phyloP scores from a whole-genome alignment of 2,113 vertebrate genomes.

The Halichoerus grypus region DNA sequence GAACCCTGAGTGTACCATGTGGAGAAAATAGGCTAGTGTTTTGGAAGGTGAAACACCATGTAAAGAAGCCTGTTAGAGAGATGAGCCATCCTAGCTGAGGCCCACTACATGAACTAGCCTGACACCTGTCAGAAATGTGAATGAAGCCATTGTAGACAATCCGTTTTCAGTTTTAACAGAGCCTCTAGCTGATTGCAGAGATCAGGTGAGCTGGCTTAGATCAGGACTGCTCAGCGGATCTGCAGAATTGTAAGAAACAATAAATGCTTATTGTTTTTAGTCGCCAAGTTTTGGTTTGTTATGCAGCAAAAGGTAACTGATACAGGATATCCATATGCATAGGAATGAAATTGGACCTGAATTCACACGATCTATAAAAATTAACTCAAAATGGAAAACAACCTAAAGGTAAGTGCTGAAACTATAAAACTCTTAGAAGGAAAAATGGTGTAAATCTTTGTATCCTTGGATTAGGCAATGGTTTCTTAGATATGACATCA shows the following conservation, averaged over 20 bases:
- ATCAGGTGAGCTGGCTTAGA: background rate
- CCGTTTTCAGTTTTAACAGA: background rate
- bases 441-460: background rate
- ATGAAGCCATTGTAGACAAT: background rate
- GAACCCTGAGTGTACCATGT: background rate
- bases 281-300: background rate
- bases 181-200: background rate
- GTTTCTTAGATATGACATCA: background rate
- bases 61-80: background rate
- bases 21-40: background rate
- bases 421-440: background rate
- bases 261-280: conserved; percentile 29
- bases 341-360: background rate
- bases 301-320: background rate
- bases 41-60: background rate
- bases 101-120: background rate
- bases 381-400: background rate
- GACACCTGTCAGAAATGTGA: background rate
- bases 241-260: background rate
- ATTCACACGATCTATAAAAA: conserved; percentile 5
- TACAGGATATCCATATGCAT: background rate
- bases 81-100: background rate
- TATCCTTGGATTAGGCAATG: background rate
- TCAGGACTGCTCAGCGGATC: background rate
- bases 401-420: background rate